Conservation (phyloP, 2,797 vertebrate genomes). For the Fratercula arctica region DNA sequence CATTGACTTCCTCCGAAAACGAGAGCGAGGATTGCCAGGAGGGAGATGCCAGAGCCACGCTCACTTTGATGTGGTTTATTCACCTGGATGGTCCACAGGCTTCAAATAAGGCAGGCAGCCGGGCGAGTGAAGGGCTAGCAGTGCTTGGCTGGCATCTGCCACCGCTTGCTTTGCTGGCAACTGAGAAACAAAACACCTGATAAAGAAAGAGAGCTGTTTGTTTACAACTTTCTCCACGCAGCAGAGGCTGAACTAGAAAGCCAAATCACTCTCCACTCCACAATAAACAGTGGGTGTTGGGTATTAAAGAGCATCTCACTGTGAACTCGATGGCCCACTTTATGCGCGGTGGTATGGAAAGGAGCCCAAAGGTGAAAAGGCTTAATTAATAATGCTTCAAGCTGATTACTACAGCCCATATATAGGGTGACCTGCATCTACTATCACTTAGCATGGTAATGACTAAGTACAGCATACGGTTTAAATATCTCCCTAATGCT, state of each 20-base stretch:
- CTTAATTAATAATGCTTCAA: conserved; percentile 54
- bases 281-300: not conserved
- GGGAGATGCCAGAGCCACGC: rapidly evolving
- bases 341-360: not conserved
- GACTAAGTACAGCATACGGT: conserved; percentile 49
- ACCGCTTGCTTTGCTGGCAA: not conserved
- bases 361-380: conserved; percentile 46
- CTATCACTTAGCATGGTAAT: conserved; percentile 59
- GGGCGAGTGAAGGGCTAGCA: not conserved
- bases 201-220: not conserved
- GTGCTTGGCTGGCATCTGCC: not conserved
- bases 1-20: not conserved
- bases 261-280: not conserved
- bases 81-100: not conserved
- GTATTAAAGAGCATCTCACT: conserved; percentile 11
- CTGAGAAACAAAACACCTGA: not conserved
- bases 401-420: conserved; percentile 54
- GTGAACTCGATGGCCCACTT: not conserved
- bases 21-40: not conserved
- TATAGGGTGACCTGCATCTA: conserved; percentile 60
- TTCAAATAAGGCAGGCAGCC: not conserved
- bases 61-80: not conserved
- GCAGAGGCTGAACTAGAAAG: not conserved
- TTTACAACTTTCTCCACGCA: not conserved
- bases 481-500: conserved; percentile 54